Percentiles rank a stretch among this genome's conserved stretches.
These are phyloP conservation scores for Nannoperca australis DNA, from an alignment of 2,797 vertebrate genomes.

Conservation along the genomic window DNA sequence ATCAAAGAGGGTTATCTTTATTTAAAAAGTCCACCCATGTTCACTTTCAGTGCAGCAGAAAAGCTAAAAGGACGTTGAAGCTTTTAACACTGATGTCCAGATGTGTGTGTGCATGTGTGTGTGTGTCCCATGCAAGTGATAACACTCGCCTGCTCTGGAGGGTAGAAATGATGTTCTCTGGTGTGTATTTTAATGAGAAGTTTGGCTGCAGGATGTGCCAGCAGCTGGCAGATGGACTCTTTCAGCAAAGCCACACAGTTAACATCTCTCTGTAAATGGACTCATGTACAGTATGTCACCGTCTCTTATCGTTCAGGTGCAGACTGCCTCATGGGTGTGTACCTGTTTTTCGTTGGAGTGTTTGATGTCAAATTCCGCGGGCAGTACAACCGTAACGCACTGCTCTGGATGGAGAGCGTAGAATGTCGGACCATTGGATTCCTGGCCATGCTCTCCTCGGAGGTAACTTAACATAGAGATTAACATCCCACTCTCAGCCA, in stretches of 20 bases:
- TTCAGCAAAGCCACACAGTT: neutral
- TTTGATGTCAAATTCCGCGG: slow-evolving; percentile 88
- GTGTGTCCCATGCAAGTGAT: neutral
- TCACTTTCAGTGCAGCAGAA: neutral
- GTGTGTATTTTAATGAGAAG: slow-evolving; percentile 5
- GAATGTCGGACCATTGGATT: slow-evolving; percentile 86
- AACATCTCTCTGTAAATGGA: slow-evolving; percentile 1
- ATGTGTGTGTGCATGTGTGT: too few relatives aligned
- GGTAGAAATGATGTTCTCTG: neutral
- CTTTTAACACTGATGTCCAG: neutral
- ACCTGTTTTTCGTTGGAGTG: slow-evolving; percentile 87
- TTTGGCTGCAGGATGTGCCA: neutral
- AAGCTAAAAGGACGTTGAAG: neutral
- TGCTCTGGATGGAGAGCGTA: slow-evolving; percentile 88
- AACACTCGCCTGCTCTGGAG: neutral
- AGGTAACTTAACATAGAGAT: slow-evolving; percentile 64
- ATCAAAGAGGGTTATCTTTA: too few relatives aligned
- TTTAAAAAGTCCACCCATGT: neutral
- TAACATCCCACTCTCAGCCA: neutral
- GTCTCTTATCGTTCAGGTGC: slow-evolving; percentile 77
- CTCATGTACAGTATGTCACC: neutral
- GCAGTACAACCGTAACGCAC: slow-evolving; percentile 87
- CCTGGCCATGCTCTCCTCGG: slow-evolving; percentile 88
- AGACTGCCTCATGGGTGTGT: slow-evolving; percentile 89
- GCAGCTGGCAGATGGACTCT: slow-evolving; percentile 11